Conservation (phyloP, 1,140 invertebrate species). For the Drosophila bipectinata region DNA sequence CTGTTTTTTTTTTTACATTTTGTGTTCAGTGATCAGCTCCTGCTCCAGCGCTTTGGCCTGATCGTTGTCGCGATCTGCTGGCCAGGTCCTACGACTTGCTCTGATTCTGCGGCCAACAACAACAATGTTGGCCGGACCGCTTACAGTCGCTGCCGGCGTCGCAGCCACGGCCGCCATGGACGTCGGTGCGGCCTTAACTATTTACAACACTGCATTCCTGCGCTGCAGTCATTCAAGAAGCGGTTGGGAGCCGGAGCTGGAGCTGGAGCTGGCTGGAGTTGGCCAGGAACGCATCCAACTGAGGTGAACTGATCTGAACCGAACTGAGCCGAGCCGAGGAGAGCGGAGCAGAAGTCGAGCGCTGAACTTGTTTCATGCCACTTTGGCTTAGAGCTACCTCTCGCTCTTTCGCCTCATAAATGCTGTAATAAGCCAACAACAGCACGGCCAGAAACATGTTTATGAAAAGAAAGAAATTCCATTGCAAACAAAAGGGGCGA, state of each 20-base stretch:
- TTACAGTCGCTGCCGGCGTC: conserved; percentile 38
- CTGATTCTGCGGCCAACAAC: conserved; percentile 63
- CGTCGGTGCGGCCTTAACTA: conserved; percentile 51
- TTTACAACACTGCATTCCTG: conserved; percentile 78
- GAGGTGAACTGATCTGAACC: conserved; percentile 17
- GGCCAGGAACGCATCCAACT: conserved; percentile 14
- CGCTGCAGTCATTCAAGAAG: conserved; percentile 76
- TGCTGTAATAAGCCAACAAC: conserved; percentile 75
- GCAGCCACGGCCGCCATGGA: conserved; percentile 5
- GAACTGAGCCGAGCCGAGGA: conserved; percentile 23
- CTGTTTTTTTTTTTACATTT: neutral
- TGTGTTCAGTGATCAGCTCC: conserved; percentile 12
- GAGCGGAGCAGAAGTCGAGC: conserved; percentile 30
- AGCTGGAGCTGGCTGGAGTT: conserved; percentile 4
- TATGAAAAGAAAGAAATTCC: conserved; percentile 81
- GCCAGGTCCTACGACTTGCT: conserved; percentile 62
- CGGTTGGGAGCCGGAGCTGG: conserved; percentile 26
- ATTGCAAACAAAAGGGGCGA: conserved; percentile 76
- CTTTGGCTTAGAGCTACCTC: conserved; percentile 63
- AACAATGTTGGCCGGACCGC: conserved; percentile 58
- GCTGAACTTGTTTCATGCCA: conserved; percentile 76
- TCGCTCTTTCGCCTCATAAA: conserved; percentile 62
- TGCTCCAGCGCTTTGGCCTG: conserved; percentile 27
- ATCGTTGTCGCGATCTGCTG: conserved; percentile 73
- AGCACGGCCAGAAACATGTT: conserved; percentile 69